These are phyloP conservation scores for Athrips mouffetella DNA, from an alignment of 2,888 invertebrate species.

Conservation along the genomic window DNA sequence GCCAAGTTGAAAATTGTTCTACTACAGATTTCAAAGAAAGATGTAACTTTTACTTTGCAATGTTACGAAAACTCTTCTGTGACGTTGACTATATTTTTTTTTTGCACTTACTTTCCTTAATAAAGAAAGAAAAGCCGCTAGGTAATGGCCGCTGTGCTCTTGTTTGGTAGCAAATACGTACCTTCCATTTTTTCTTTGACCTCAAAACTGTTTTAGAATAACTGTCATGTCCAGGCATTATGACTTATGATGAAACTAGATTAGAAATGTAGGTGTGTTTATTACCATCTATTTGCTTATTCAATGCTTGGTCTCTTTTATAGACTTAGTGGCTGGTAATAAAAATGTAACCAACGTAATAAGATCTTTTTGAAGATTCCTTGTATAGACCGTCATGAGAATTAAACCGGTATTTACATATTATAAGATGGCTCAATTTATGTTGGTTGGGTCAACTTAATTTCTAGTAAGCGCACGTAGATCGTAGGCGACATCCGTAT, in stretches of 20 bases:
- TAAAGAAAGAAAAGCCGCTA: too few relatives aligned
- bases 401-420: not conserved
- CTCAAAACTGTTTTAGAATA: not conserved
- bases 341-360: slow-evolving; percentile 39
- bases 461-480: slow-evolving; percentile 62
- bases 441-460: slow-evolving; percentile 36
- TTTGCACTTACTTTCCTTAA: too few relatives aligned
- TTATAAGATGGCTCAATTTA: slow-evolving; percentile 33
- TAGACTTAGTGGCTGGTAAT: slow-evolving; percentile 43
- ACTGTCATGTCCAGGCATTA: slow-evolving; percentile 15
- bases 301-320: slow-evolving; percentile 52
- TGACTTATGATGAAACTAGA: slow-evolving; percentile 11
- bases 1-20: not conserved
- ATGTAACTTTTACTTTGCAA: too few relatives aligned
- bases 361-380: slow-evolving; percentile 15
- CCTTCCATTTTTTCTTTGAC: not conserved
- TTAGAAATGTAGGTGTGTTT: slow-evolving; percentile 25
- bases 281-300: slow-evolving; percentile 42
- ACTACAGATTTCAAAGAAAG: too few relatives aligned
- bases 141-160: not conserved
- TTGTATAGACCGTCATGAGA: not conserved
- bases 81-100: too few relatives aligned
- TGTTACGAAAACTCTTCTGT: too few relatives aligned
- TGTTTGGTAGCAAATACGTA: not conserved
- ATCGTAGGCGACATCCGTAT: slow-evolving; percentile 57